Evolutionary conservation across 1,140 invertebrate genomes (phyloP).

Genomic region (Calephelis nemesis): DNA sequence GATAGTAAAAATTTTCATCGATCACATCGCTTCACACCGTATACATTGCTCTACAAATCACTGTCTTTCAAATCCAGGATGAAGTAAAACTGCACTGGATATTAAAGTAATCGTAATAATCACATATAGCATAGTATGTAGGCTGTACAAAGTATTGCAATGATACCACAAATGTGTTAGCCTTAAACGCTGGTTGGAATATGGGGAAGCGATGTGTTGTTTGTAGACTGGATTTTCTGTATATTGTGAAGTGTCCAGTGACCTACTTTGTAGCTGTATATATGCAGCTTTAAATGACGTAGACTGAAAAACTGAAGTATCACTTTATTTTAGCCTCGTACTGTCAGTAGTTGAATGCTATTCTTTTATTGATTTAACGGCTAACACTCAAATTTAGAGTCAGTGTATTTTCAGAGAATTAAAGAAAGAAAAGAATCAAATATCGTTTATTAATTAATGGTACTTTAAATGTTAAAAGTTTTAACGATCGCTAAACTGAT

Average conservation of each 20-base stretch:
- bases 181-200: conserved; percentile 40
- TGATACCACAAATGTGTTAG: conserved; percentile 31
- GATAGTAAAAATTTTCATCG: conserved; percentile 1
- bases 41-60: conserved; percentile 11
- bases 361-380: too few relatives aligned
- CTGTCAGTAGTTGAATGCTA: too few relatives aligned
- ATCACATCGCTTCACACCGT: neutral
- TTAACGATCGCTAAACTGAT: too few relatives aligned
- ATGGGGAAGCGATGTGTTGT: conserved; percentile 36
- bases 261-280: neutral
- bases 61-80: neutral
- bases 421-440: too few relatives aligned
- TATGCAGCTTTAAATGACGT: neutral
- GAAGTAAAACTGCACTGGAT: conserved; percentile 8
- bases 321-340: neutral
- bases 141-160: conserved; percentile 8
- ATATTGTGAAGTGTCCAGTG: neutral
- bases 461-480: too few relatives aligned
- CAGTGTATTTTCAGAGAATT: too few relatives aligned
- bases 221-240: conserved; percentile 4
- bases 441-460: too few relatives aligned
- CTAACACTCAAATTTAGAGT: too few relatives aligned
- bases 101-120: neutral
- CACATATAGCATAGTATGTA: neutral
- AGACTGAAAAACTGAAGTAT: neutral